Evolutionary conservation across 2,797 vertebrate genomes (phyloP).

Genomic region (Labeo calbasu): DNA sequence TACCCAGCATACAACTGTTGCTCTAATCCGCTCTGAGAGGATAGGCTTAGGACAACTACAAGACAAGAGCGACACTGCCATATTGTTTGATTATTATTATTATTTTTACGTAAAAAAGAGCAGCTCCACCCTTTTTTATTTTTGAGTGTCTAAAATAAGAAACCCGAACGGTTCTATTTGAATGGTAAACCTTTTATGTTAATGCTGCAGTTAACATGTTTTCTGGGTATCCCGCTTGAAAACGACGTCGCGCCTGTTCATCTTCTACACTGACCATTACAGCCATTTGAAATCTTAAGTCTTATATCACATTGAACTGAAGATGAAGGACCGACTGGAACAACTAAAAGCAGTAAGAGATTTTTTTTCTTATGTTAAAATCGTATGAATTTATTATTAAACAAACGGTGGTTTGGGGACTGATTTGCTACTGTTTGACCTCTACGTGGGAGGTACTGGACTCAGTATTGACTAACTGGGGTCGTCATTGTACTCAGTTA

Average conservation of each 20-base stretch:
- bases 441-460: constrained; percentile 8
- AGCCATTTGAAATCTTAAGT: background rate
- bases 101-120: background rate
- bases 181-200: background rate
- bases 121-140: background rate
- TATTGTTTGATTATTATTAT: constrained; percentile 42
- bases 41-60: constrained; percentile 60
- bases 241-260: background rate
- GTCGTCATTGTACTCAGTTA: background rate
- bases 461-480: background rate
- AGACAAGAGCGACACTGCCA: constrained; percentile 49
- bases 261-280: background rate
- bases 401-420: background rate
- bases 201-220: background rate
- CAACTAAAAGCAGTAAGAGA: constrained; percentile 79
- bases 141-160: background rate
- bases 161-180: background rate
- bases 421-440: background rate
- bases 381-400: background rate
- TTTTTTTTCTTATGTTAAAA: background rate
- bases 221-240: constrained; percentile 2
- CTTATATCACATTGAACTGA: constrained; percentile 26
- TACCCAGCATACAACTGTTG: constrained; percentile 53
- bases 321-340: constrained; percentile 81
- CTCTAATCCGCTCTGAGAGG: constrained; percentile 64